Conservation (phyloP, 2,888 invertebrate genomes). For the Drosophila peninsularis region DNA sequence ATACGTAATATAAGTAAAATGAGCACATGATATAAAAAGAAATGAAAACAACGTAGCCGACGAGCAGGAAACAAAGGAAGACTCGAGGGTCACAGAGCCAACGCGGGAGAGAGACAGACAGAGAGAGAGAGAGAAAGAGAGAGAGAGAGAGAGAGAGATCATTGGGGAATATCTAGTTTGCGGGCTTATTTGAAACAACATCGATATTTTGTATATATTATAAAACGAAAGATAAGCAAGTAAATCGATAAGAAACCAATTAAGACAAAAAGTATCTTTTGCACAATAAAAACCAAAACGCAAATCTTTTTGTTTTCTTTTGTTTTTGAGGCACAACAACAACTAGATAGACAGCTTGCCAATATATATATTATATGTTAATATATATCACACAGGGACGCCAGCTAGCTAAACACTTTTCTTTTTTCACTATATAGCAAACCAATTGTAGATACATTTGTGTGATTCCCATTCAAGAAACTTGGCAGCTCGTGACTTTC, state of each 20-base stretch:
- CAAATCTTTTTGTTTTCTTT: conserved; percentile 21
- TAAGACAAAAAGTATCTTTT: conserved; percentile 42
- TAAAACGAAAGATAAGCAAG: conserved; percentile 37
- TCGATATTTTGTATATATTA: conserved; percentile 13
- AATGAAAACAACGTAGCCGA: conserved; percentile 21
- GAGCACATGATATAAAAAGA: conserved; percentile 27
- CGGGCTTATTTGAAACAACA: conserved; percentile 31
- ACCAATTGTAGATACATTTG: conserved; percentile 80
- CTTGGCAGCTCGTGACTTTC: conserved; percentile 58
- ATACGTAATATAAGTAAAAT: conserved; percentile 22
- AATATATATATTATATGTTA: conserved; percentile 29
- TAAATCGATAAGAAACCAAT: conserved; percentile 45
- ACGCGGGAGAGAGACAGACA: conserved; percentile 27
- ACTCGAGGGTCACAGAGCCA: conserved; percentile 20
- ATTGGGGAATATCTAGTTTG: neutral
- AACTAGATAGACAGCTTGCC: conserved; percentile 59
- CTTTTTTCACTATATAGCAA: conserved; percentile 67
- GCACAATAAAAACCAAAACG: conserved; percentile 20
- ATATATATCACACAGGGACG: conserved; percentile 47
- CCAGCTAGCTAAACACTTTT: conserved; percentile 59
- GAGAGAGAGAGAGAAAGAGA: conserved; percentile 30
- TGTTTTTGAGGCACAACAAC: conserved; percentile 61
- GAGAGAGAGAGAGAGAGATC: conserved; percentile 10
- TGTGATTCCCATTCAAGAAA: conserved; percentile 74
- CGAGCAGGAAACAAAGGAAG: conserved; percentile 46